A percentile compares a stretch with the other conserved stretches of the same genome.
phyloP scores from a whole-genome alignment of 2,113 vertebrate species.

The Apeltes quadracus region DNA sequence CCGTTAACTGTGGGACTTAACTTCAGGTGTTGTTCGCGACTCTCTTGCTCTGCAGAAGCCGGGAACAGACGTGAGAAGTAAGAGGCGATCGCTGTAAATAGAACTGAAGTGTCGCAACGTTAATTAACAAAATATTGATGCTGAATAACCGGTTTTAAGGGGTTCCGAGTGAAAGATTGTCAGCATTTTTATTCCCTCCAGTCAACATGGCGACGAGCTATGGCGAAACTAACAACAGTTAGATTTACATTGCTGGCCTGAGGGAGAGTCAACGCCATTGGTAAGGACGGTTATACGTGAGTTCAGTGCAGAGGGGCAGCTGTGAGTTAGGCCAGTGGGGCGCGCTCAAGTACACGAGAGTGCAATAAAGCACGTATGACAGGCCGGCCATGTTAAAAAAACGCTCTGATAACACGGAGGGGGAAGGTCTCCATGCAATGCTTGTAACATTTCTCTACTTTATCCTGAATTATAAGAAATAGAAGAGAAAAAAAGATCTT shows the following conservation, averaged over 20 bases:
- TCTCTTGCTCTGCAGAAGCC: background rate
- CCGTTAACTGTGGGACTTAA: slow-evolving; percentile 21
- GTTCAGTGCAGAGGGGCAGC: background rate
- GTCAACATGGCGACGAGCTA: background rate
- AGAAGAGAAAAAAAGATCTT: too few relatives aligned
- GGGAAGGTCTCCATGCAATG: background rate
- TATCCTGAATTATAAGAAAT: too few relatives aligned
- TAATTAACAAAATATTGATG: background rate
- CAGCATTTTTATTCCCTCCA: background rate
- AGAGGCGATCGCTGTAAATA: background rate
- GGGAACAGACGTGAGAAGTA: background rate
- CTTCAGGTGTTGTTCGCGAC: slow-evolving; percentile 1
- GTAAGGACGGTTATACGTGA: background rate
- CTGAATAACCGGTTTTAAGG: background rate
- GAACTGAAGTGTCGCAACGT: background rate
- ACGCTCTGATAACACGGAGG: background rate
- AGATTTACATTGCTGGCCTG: background rate
- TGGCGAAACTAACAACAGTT: background rate
- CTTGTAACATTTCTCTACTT: background rate
- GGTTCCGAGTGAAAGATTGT: background rate
- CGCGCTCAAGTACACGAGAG: background rate
- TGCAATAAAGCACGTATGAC: background rate
- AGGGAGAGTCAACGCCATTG: background rate
- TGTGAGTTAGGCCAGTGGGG: background rate
- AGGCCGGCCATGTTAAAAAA: background rate